A percentile compares a stretch with the other conserved stretches of the same genome.
These are phyloP conservation scores for Lepidurus couesii DNA, from an alignment of 1,140 invertebrate genomes.

Conservation along the genomic window DNA sequence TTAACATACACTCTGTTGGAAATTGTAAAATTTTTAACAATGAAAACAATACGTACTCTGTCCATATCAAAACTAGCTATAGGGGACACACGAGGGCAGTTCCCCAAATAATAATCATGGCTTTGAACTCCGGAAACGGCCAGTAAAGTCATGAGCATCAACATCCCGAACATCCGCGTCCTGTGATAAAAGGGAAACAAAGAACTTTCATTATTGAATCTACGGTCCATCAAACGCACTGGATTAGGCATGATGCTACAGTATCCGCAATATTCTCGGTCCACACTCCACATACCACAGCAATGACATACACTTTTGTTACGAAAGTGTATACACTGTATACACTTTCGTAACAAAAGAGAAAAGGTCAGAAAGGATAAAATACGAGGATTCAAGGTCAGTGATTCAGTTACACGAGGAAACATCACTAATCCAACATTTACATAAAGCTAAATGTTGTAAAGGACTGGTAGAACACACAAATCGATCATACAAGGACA, in stretches of 20 bases:
- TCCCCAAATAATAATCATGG: slow-evolving; percentile 48
- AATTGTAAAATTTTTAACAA: not conserved
- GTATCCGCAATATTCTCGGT: too few species aligned
- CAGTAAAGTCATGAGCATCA: not conserved
- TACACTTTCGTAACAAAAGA: too few species aligned
- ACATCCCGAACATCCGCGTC: not conserved
- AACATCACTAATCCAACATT: too few species aligned
- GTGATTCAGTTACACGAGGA: too few species aligned
- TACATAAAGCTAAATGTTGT: too few species aligned
- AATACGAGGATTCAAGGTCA: too few species aligned
- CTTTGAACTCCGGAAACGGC: slow-evolving; percentile 22
- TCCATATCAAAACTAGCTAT: slow-evolving; percentile 63
- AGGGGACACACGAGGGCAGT: slow-evolving; percentile 64
- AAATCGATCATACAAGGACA: not conserved
- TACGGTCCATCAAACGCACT: not conserved
- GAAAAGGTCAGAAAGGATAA: too few species aligned
- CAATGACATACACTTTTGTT: too few species aligned
- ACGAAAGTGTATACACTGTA: too few species aligned
- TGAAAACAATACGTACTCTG: slow-evolving; percentile 50
- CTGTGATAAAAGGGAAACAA: not conserved
- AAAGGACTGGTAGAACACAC: not conserved
- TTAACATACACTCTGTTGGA: not conserved
- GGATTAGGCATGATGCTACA: too few species aligned
- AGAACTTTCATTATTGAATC: not conserved
- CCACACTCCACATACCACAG: too few species aligned